phyloP scores from a whole-genome alignment of 1,140 invertebrate genomes.

The Diploscapter pachys region DNA sequence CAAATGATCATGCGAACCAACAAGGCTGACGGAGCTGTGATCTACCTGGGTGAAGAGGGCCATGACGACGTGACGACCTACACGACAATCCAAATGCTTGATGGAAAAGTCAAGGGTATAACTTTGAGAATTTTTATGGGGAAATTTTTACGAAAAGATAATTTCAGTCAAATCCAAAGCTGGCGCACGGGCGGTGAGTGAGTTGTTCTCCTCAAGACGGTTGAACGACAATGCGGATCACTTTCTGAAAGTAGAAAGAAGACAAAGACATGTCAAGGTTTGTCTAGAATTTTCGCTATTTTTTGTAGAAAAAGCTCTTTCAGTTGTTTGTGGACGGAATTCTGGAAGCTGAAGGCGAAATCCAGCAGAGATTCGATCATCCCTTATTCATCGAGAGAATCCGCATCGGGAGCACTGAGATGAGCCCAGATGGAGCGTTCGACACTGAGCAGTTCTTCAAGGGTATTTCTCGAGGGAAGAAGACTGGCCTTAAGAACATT shows the following conservation, averaged over 20 bases:
- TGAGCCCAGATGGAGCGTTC: constrained; percentile 16
- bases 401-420: constrained; percentile 52
- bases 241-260: constrained; percentile 26
- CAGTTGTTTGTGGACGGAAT: constrained; percentile 20
- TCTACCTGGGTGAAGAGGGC: constrained; percentile 72
- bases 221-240: constrained; percentile 47
- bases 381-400: constrained; percentile 48
- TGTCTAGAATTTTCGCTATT: background rate
- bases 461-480: constrained; percentile 8
- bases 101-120: constrained; percentile 32
- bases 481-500: constrained; percentile 63
- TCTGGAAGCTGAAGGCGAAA: constrained; percentile 5
- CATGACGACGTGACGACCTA: constrained; percentile 56
- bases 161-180: constrained; percentile 25
- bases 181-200: constrained; percentile 14
- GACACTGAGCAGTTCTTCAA: constrained; percentile 17
- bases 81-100: constrained; percentile 64
- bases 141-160: background rate
- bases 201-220: constrained; percentile 17
- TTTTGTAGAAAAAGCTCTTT: background rate
- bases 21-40: constrained; percentile 72
- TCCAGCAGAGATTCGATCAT: constrained; percentile 41
- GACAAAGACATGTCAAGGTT: constrained; percentile 9
- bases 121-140: background rate
- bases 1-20: constrained; percentile 84